Conservation (phyloP, 2,113 vertebrate species). For the Ornithorhynchus anatinus region DNA sequence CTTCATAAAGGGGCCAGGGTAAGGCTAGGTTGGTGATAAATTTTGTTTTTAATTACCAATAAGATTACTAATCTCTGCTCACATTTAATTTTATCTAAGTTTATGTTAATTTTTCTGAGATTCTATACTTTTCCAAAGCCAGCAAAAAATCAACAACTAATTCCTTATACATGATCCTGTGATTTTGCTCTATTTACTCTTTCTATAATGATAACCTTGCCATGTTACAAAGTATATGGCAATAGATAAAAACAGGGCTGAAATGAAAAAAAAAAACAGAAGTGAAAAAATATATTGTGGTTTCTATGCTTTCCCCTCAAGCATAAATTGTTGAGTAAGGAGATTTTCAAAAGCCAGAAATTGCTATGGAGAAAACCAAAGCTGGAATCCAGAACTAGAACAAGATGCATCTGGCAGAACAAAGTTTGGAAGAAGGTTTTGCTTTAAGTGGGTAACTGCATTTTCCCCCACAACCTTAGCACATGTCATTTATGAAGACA, state of each 20-base stretch:
- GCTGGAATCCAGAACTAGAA: constrained; percentile 41
- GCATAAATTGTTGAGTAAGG: constrained; percentile 73
- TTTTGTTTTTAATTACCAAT: constrained; percentile 21
- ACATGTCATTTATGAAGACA: constrained; percentile 7
- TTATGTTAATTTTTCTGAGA: constrained; percentile 22
- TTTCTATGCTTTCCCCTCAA: constrained; percentile 60
- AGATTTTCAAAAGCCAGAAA: constrained; percentile 74
- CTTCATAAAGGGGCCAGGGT: neutral
- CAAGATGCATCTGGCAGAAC: constrained; percentile 44
- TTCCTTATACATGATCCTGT: neutral
- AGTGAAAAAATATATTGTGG: constrained; percentile 46
- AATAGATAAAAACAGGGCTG: constrained; percentile 61
- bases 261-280: constrained; percentile 33
- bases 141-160: constrained; percentile 30
- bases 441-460: constrained; percentile 25
- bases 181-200: constrained; percentile 48
- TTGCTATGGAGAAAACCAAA: constrained; percentile 62
- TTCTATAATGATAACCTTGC: constrained; percentile 54
- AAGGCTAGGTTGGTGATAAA: neutral
- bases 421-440: constrained; percentile 43
- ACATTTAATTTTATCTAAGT: constrained; percentile 1
- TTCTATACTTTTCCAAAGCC: constrained; percentile 1
- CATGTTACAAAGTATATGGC: constrained; percentile 36
- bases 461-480: constrained; percentile 17
- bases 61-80: neutral